Evolutionary conservation across 2,888 invertebrate species (phyloP).

Genomic region (Morpho achilles): DNA sequence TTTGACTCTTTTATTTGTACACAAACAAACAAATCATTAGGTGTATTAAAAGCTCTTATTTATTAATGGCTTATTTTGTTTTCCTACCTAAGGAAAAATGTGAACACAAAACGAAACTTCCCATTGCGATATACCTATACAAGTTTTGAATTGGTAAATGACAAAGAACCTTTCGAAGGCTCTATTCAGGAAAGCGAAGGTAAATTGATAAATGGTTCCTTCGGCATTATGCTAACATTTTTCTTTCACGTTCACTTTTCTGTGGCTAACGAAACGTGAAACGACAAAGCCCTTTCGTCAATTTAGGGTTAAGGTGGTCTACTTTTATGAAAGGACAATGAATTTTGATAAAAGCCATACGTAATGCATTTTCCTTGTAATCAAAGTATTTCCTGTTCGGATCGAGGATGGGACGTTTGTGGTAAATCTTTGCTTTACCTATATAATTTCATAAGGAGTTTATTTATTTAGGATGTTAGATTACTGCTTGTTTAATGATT

Average conservation of each 20-base stretch:
- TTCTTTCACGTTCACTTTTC: conserved; percentile 16
- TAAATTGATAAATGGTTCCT: conserved; percentile 22
- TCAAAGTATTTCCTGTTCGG: not conserved
- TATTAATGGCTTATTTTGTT: no score
- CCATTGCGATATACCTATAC: conserved; percentile 4
- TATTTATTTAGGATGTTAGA: no score
- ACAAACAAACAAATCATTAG: no score
- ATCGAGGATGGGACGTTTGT: not conserved
- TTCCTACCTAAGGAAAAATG: no score
- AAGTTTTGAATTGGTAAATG: conserved; percentile 14
- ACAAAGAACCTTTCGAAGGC: conserved; percentile 15
- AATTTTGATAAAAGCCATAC: conserved; percentile 1
- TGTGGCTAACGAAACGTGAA: conserved; percentile 17
- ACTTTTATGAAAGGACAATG: conserved; percentile 6
- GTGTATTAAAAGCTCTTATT: no score
- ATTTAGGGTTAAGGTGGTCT: conserved; percentile 10
- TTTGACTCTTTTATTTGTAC: no score
- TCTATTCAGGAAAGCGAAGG: conserved; percentile 16
- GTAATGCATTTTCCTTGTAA: not conserved
- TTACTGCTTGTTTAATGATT: no score
- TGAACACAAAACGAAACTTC: not conserved
- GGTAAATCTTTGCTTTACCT: no score
- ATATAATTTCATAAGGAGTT: no score
- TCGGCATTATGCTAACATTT: conserved; percentile 18
- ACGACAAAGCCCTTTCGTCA: conserved; percentile 13